Conservation (phyloP, 2,797 vertebrate genomes). For the Squalus acanthias region DNA sequence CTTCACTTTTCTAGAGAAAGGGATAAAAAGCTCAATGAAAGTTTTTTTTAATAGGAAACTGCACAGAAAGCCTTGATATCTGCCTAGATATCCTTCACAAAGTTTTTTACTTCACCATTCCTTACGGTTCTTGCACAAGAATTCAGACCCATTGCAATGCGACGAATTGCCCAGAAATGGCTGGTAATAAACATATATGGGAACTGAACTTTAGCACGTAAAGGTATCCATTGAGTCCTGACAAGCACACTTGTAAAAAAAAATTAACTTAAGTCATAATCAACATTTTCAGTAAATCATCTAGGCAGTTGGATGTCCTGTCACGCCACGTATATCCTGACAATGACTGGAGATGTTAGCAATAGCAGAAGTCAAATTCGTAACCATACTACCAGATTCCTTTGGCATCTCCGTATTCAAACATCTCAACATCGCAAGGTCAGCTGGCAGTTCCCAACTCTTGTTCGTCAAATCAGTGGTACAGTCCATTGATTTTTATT, state of each 20-base stretch:
- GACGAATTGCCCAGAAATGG: background rate
- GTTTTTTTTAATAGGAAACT: background rate
- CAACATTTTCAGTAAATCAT: background rate
- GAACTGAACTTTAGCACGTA: background rate
- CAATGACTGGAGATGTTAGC: background rate
- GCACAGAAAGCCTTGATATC: background rate
- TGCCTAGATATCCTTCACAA: background rate
- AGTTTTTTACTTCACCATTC: background rate
- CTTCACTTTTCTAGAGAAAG: background rate
- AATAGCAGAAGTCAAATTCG: too few relatives aligned
- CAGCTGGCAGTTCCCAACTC: background rate
- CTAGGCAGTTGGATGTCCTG: background rate
- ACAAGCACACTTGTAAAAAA: background rate
- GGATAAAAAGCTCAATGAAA: background rate
- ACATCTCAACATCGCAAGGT: background rate
- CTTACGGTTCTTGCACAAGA: background rate
- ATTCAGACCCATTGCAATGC: background rate
- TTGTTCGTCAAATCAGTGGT: slow-evolving; percentile 6
- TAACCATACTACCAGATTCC: background rate
- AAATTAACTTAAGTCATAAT: background rate
- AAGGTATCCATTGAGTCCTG: background rate
- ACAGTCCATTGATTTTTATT: slow-evolving; percentile 9
- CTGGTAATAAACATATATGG: background rate
- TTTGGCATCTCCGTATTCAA: background rate
- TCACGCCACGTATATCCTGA: background rate